These are phyloP conservation scores for Calephelis perditalis DNA, from an alignment of 2,888 invertebrate genomes.

Conservation along the genomic window DNA sequence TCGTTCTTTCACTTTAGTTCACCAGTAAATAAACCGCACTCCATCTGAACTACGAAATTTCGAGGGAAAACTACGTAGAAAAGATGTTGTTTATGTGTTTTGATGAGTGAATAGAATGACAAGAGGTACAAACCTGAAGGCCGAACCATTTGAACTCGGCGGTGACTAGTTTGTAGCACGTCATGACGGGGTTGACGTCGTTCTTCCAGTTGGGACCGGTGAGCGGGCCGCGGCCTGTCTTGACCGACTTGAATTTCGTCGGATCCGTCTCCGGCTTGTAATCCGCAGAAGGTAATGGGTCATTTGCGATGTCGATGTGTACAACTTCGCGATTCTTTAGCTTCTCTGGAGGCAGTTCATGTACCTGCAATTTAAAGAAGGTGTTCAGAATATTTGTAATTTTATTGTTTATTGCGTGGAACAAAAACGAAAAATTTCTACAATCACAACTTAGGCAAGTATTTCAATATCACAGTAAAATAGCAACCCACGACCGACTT, in stretches of 20 bases:
- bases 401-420: too few relatives aligned
- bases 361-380: constrained; percentile 82
- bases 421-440: too few relatives aligned
- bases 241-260: constrained; percentile 90
- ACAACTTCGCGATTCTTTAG: constrained; percentile 93
- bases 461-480: too few relatives aligned
- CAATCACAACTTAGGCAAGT: too few relatives aligned
- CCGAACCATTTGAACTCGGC: constrained; percentile 99
- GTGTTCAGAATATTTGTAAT: background rate
- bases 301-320: constrained; percentile 97
- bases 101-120: background rate
- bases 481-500: too few relatives aligned
- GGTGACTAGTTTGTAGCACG: constrained; percentile 98
- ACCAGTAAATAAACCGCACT: too few relatives aligned
- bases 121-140: constrained; percentile 78
- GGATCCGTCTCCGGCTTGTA: constrained; percentile 85
- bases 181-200: constrained; percentile 93
- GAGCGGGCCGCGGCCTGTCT: constrained; percentile 96
- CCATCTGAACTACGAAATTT: background rate
- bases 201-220: constrained; percentile 88
- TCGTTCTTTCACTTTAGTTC: too few relatives aligned
- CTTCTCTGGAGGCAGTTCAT: constrained; percentile 93
- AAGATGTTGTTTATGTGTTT: too few relatives aligned
- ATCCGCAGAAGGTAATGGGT: constrained; percentile 87
- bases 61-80: too few relatives aligned